Base-by-base conservation (phyloP, 1,140 invertebrate species). In the Sminthurinus signatus region DNA sequence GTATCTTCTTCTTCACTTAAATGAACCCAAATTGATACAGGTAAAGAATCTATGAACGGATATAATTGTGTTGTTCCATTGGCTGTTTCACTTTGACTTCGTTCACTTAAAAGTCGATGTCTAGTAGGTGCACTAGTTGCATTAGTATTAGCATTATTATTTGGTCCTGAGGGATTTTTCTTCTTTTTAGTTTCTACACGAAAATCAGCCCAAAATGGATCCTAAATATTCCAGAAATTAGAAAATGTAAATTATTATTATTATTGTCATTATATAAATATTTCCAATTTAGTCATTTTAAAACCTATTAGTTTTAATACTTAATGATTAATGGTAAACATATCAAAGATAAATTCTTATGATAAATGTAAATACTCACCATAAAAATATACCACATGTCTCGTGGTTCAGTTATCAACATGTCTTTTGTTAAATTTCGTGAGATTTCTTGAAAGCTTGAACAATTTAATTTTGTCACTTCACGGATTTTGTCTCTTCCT, bases 191-290 rank as follows among this genome's bases (percentile, higher is more conserved):
- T 21, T 55, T 69, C 65, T 1, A 71, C 88, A 63, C 84, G 82
- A 76, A 96, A 96, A 76, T 97, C 93, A 4, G 88, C 86, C 91
- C 92, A 96, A 36, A 95, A 81, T 0, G 93, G 92, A 75, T 96
- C 93, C n/a, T n/a, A n/a, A n/a, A n/a, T n/a, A n/a, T n/a, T n/a
- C n/a, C n/a, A n/a, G n/a, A 25, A 48, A 10, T n/a, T 48, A 36
- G 15, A 36, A 36, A 36, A 36, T n/a, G n/a, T n/a, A n/a, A n/a
- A n/a, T n/a, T n/a, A n/a, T n/a, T n/a, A n/a, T n/a, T n/a, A n/a
- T n/a, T n/a, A n/a, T n/a, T n/a, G n/a, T n/a, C n/a, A n/a, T n/a
- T n/a, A n/a, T n/a, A n/a, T n/a, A n/a, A n/a, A n/a, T n/a, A n/a
- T n/a, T n/a, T n/a, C n/a, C n/a, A n/a, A n/a, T n/a, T n/a, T n/a